Evolutionary conservation across 1,140 invertebrate genomes (phyloP), one percentile per base, ranked within the genome.

Genomic region (Helicoverpa zea): DNA sequence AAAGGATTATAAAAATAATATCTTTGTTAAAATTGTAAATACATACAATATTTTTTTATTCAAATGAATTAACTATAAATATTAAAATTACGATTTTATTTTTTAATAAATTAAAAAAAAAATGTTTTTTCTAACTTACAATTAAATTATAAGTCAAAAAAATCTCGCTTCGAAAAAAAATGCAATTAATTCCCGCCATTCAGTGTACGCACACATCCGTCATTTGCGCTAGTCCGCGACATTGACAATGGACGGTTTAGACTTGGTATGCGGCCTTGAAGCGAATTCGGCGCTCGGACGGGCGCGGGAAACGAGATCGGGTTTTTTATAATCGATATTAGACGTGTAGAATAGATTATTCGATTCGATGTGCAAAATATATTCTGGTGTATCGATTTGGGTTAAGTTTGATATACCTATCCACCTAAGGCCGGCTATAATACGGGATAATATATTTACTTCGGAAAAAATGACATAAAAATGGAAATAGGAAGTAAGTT

Each of bases 241-340:
- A 94, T 94, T 94, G 91, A 93, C 92, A 94, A 92, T 87, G 92
- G 74, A 64, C 58, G 18, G 88, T 91, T 91, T 90, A 89, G 90
- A 91, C 86, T 86, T 90, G 90, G 92, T 90, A 93, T 93, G 92
- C 86, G 92, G 89, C 92, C 92, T 93, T 94, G 92, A 88, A 87
- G 85, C 88, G 88, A 89, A 89, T 91, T 92, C 92, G 91, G 88
- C 89, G 86, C 88, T 90, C 89, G 88, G 85, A 85, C 84, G 87
- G 87, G 89, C 89, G 89, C 92, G 91, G 90, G 91, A 93, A 91
- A 88, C 88, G 61, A 92, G 87, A 91, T 89, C 87, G 82, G 79
- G 86, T 91, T 89, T 89, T 87, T 88, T 90, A 61, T 76, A 87
- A 88, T 87, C 87, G 86, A 89, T 87, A 92, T 92, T 90, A 87